Conservation (phyloP, 2,888 invertebrate species). For the Aphodius granarius region DNA sequence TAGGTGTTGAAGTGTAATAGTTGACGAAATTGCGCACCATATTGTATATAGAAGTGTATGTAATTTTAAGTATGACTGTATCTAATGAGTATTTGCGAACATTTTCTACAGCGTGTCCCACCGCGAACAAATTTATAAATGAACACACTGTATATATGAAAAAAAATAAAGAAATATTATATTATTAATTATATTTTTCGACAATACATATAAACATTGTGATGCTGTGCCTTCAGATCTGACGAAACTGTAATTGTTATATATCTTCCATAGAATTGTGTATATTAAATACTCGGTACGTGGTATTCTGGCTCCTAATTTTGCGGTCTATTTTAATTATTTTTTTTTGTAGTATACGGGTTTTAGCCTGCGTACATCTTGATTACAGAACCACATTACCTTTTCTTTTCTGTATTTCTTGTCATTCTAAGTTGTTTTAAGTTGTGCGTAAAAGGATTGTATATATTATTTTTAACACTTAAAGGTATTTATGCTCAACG, state of each 20-base stretch:
- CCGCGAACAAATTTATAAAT: too few relatives aligned
- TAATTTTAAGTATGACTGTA: slow-evolving; percentile 7
- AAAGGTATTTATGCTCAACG: neutral
- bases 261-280: slow-evolving; percentile 1
- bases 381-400: neutral
- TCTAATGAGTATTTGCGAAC: slow-evolving; percentile 3
- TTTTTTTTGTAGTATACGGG: neutral
- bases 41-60: slow-evolving; percentile 16
- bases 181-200: slow-evolving; percentile 31
- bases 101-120: slow-evolving; percentile 13
- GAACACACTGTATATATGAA: too few relatives aligned
- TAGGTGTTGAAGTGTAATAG: slow-evolving; percentile 81
- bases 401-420: neutral
- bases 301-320: neutral
- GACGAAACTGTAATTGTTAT: slow-evolving; percentile 30
- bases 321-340: neutral
- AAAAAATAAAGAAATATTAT: slow-evolving; percentile 1
- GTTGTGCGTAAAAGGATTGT: neutral
- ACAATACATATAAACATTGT: slow-evolving; percentile 38
- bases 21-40: slow-evolving; percentile 3
- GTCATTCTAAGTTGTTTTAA: neutral
- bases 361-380: neutral
- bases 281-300: slow-evolving; percentile 8
- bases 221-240: slow-evolving; percentile 52
- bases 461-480: neutral